Evolutionary conservation across 2,797 vertebrate genomes (phyloP), one percentile per base, ranked within the genome.

Genomic region (Picus viridis): DNA sequence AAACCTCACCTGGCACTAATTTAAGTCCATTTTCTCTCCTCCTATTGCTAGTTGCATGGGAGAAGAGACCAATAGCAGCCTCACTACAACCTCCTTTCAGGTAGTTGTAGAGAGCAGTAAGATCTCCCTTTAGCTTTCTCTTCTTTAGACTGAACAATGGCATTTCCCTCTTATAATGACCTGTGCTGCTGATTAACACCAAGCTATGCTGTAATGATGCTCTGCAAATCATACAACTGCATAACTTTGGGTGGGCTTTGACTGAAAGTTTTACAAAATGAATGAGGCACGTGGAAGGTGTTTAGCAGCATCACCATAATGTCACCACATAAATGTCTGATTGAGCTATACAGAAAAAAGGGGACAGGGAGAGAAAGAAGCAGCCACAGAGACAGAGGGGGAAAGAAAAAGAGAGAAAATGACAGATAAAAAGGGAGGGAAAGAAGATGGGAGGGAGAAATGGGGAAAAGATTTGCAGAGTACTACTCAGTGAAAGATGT

Each of bases 191-290:
- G 88, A 56, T 79, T 79, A 91, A 75, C 36, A 36, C 8, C 0
- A 7, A 77, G 56, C 59, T 67, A 63, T 7, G 43, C 18, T 88
- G 69, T 68, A 96, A 86, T 24, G 36, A 43, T 58, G 71, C 83
- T 76, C 84, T 95, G 88, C 62, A 67, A 32, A 70, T 57, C 49
- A 32, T 15, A 58, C 13, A 71, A 56, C 19, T 95, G 67, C 13
- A 73, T 16, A 95, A 94, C 26, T 29, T 71, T 56, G 43, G 22
- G 88, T 34, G 61, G 78, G 86, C 41, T 84, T 81, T 93, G 72
- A 84, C 91, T 85, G 62, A 72, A 90, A 88, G 24, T 89, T 83
- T 91, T 74, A 83, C 47, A 84, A 47, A 92, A 93, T 57, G 81
- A 92, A 86, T 12, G 29, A 74, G 88, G 30, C 59, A 90, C n/a